Conservation (phyloP, 2,888 invertebrate species). For the Epinotia bilunana region DNA sequence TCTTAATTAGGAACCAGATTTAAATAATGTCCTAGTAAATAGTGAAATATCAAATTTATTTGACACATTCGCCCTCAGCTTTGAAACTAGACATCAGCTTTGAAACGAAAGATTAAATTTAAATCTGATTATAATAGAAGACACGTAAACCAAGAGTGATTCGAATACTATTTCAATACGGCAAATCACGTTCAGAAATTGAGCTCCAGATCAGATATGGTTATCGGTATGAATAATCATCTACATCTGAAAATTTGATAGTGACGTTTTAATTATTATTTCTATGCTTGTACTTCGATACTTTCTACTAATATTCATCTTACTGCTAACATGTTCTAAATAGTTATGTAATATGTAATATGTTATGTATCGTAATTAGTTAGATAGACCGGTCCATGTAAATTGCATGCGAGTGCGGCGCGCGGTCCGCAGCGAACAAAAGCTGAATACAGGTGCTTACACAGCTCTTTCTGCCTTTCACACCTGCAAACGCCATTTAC, state of each 20-base stretch:
- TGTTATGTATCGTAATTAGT: neutral
- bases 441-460: constrained; percentile 66
- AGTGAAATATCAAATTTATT: too few relatives aligned
- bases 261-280: neutral
- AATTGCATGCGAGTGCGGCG: constrained; percentile 49
- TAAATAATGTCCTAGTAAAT: too few relatives aligned
- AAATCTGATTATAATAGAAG: too few relatives aligned
- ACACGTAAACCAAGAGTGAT: too few relatives aligned
- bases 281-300: neutral
- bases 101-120: too few relatives aligned
- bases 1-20: too few relatives aligned
- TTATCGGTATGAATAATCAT: neutral
- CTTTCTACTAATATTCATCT: neutral
- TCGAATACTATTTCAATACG: too few relatives aligned
- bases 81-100: too few relatives aligned
- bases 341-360: too few relatives aligned
- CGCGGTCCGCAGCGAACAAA: constrained; percentile 68
- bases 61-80: too few relatives aligned
- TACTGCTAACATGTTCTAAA: neutral
- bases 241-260: neutral
- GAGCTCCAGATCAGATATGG: neutral
- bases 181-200: too few relatives aligned
- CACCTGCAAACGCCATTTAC: constrained; percentile 67
- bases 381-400: constrained; percentile 41
- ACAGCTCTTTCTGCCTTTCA: constrained; percentile 67